Evolutionary conservation across 2,888 invertebrate genomes (phyloP).

Genomic region (Dynastes tityus): DNA sequence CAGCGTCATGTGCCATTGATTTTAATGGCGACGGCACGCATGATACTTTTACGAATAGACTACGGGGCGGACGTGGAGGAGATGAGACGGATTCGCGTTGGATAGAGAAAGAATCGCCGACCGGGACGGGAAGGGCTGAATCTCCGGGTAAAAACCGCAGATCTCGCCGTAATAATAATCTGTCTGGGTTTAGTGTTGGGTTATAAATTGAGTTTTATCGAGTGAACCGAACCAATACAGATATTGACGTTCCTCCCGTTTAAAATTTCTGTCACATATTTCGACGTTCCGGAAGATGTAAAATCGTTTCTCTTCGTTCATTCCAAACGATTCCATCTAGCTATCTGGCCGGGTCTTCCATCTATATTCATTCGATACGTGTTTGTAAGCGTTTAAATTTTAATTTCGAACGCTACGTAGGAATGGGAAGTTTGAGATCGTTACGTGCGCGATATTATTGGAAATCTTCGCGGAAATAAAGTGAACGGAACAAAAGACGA

Average conservation of each 20-base stretch:
- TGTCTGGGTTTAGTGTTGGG: slow-evolving; percentile 40
- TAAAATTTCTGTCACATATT: slow-evolving; percentile 42
- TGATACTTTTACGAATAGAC: slow-evolving; percentile 32
- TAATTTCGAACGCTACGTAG: slow-evolving; percentile 7
- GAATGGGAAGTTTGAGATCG: slow-evolving; percentile 4
- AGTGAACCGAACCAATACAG: slow-evolving; percentile 40
- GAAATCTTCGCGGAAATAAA: neutral
- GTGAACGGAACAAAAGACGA: too few relatives aligned
- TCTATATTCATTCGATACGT: slow-evolving; percentile 12
- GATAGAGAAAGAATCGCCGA: neutral
- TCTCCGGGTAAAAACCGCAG: slow-evolving; percentile 25
- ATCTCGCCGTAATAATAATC: slow-evolving; percentile 33
- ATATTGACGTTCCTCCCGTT: slow-evolving; percentile 29
- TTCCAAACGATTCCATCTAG: neutral
- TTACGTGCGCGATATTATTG: slow-evolving; percentile 8
- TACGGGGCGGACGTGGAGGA: slow-evolving; percentile 6
- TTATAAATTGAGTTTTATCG: slow-evolving; percentile 42
- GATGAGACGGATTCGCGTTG: neutral
- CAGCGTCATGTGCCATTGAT: slow-evolving; percentile 31
- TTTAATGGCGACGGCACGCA: slow-evolving; percentile 35
- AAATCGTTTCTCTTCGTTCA: slow-evolving; percentile 3
- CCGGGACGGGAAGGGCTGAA: neutral
- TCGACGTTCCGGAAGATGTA: slow-evolving; percentile 26
- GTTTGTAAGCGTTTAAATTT: slow-evolving; percentile 19
- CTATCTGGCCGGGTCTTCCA: neutral